Conservation (phyloP, 2,113 vertebrate genomes). For the Prinia subflava region DNA sequence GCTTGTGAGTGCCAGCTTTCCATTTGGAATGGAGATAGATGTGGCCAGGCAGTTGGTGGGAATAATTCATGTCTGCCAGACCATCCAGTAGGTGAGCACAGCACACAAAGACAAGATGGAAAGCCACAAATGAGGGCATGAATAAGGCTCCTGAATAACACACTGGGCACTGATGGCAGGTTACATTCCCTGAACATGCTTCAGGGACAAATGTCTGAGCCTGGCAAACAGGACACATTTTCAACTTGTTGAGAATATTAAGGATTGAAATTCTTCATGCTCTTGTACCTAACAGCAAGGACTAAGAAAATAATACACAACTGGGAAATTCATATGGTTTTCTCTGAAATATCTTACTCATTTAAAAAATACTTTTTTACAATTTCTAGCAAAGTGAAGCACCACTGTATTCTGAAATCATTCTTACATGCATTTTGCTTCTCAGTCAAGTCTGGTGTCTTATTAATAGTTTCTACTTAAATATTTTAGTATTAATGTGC, state of each 20-base stretch:
- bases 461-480: background rate
- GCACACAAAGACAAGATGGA: background rate
- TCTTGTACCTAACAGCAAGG: background rate
- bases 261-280: background rate
- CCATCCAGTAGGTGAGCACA: background rate
- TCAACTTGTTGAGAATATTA: background rate
- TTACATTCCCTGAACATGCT: background rate
- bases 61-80: background rate
- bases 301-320: background rate
- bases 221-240: background rate
- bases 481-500: background rate
- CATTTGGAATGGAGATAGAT: background rate
- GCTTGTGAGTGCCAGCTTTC: background rate
- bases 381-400: background rate
- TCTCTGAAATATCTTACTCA: background rate
- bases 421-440: background rate
- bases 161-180: background rate
- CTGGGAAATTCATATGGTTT: background rate
- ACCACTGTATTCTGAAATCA: background rate
- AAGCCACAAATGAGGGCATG: accelerated
- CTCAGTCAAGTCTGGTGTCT: background rate
- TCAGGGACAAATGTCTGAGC: background rate
- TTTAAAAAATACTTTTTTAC: background rate
- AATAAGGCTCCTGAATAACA: background rate
- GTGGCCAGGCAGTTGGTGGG: background rate